phyloP scores from a whole-genome alignment of 2,797 vertebrate species.

The Somateria mollissima region DNA sequence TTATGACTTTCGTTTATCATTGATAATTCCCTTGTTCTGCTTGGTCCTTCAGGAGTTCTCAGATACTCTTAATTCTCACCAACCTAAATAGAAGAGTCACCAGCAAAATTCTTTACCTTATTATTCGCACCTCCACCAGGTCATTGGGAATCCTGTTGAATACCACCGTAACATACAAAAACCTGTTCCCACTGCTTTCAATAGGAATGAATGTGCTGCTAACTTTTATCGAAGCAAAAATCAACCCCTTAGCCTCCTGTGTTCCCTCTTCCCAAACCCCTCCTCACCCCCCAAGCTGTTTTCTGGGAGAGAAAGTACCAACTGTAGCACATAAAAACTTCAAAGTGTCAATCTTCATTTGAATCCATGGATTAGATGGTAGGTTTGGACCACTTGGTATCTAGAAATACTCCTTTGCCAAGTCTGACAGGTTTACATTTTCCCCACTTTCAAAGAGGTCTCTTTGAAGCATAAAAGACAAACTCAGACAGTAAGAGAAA shows the following conservation, averaged over 20 bases:
- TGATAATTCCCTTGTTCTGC: not conserved
- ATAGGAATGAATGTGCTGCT: fast-evolving
- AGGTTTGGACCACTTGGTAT: not conserved
- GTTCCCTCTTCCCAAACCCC: not conserved
- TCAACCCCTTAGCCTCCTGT: not conserved
- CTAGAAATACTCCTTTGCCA: not conserved
- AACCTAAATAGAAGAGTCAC: not conserved
- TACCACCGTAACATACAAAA: not conserved
- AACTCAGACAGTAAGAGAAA: not conserved
- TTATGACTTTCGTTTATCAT: not conserved
- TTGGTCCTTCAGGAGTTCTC: not conserved
- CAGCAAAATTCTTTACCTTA: not conserved
- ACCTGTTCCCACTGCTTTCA: not conserved
- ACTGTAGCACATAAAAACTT: not conserved
- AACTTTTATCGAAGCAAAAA: not conserved
- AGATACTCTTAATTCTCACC: not conserved
- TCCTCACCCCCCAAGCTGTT: not conserved
- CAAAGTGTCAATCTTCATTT: not conserved
- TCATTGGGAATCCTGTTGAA: not conserved
- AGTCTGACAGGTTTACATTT: not conserved
- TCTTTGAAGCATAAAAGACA: not conserved
- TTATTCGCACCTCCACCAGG: not conserved
- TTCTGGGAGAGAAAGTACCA: not conserved
- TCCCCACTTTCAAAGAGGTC: not conserved
- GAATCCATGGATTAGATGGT: not conserved